Evolutionary conservation across 2,888 invertebrate genomes (phyloP), one percentile per base, ranked within the genome.

Genomic region (Agrotis exclamationis): DNA sequence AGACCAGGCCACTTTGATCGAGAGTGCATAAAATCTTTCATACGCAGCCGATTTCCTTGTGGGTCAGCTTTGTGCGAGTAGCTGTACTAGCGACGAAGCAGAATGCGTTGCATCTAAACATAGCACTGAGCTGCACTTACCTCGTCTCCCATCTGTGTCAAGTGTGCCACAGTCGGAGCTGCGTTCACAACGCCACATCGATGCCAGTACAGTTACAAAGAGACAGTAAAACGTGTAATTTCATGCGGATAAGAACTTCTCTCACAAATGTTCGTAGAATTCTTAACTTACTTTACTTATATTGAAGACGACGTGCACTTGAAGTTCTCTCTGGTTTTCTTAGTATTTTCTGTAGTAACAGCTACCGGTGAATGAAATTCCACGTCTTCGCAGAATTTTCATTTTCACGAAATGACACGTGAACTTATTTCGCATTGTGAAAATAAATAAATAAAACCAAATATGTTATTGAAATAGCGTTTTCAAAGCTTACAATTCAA

Each of bases 91-190:
- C 69, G 68, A 33, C 13, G 18, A 45, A 47, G 78, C 74, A 82
- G 83, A 87, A 87, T 87, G 90, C 88, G 88, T 86, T 85, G 80
- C 63, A 74, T 78, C 85, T 87, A 85, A 85, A 87, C 81, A 80
- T 76, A 76, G 76, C 72, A 62, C 68, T 74, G 64, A 79, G 80
- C 69, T 80, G 76, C 80, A 75, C 80, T 80, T 74, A 82, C 87
- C 85, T 85, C 78, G 80, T 76, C 84, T 82, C 67, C 68, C 69
- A 85, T 80, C 73, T 85, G 79, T 85, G 87, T 87, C 86, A 85
- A 85, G 87, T 79, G 80, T 56, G 58, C 68, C 64, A 72, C 66
- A 80, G 77, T 83, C 78, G 74, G 83, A 83, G 74, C 70, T 71
- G 56, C 70, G 74, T 83, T 76, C 70, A 51, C 70, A 63, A 63